Evolutionary conservation across 1,140 invertebrate genomes (phyloP).

Genomic region (Drosophila persimilis): DNA sequence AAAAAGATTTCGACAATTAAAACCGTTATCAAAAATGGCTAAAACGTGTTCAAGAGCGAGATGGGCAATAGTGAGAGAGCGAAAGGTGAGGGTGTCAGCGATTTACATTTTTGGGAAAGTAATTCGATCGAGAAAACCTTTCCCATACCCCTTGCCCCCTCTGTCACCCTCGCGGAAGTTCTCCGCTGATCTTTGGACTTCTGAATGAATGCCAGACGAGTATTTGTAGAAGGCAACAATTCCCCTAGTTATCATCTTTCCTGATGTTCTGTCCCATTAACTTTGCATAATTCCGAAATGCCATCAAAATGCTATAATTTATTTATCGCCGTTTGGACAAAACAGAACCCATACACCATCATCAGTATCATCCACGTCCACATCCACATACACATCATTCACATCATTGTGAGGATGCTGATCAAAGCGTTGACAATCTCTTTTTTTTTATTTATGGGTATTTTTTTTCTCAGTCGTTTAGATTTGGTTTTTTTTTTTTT

Average conservation of each 20-base stretch:
- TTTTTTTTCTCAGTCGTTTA: constrained; percentile 19
- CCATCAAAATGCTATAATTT: constrained; percentile 51
- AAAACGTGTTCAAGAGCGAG: constrained; percentile 9
- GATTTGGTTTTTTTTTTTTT: constrained; percentile 4
- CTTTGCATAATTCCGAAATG: constrained; percentile 49
- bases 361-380: constrained; percentile 6
- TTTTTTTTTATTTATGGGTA: constrained; percentile 48
- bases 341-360: constrained; percentile 15
- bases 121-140: not conserved
- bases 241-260: constrained; percentile 23
- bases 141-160: too few relatives aligned
- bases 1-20: constrained; percentile 43
- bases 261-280: constrained; percentile 48
- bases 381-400: constrained; percentile 7
- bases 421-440: constrained; percentile 49
- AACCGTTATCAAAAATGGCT: constrained; percentile 70
- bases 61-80: too few relatives aligned
- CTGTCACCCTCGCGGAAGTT: not conserved
- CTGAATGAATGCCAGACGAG: too few relatives aligned
- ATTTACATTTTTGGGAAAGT: constrained; percentile 16
- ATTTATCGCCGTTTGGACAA: constrained; percentile 31
- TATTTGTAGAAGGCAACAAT: too few relatives aligned
- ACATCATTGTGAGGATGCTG: constrained; percentile 1
- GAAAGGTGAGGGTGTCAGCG: too few relatives aligned
- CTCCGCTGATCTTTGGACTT: not conserved